Conservation (phyloP, 2,797 vertebrate species). For the Pantherophis vulpinus region DNA sequence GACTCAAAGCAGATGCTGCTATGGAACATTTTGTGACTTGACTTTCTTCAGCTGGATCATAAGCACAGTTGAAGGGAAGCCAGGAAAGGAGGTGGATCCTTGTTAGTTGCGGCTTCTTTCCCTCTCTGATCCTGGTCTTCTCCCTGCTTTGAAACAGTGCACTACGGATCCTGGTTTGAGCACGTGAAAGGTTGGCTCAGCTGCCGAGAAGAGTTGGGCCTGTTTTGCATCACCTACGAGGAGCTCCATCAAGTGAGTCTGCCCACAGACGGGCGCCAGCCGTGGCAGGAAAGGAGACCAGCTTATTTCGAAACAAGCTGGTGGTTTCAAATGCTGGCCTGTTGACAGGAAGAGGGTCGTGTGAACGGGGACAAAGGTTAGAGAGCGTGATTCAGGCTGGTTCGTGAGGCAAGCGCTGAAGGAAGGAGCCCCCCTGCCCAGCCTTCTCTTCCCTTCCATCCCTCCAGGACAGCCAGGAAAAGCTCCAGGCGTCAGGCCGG, state of each 20-base stretch:
- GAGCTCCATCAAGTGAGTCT: slow-evolving; percentile 78
- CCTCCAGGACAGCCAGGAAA: background rate
- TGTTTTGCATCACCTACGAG: slow-evolving; percentile 82
- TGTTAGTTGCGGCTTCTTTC: rapidly evolving
- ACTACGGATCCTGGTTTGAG: slow-evolving; percentile 87
- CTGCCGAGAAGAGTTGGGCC: slow-evolving; percentile 66
- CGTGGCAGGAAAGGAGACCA: background rate
- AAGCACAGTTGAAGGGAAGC: background rate
- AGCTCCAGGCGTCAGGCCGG: background rate
- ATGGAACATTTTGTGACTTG: background rate
- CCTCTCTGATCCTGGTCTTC: background rate
- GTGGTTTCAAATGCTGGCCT: background rate
- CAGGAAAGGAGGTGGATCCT: background rate
- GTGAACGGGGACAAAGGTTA: background rate
- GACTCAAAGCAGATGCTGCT: background rate
- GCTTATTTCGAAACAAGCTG: background rate
- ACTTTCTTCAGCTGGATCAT: background rate
- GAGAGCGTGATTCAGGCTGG: background rate
- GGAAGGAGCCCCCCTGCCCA: background rate
- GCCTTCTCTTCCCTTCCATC: background rate
- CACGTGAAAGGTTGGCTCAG: slow-evolving; percentile 83
- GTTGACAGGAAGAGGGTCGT: background rate
- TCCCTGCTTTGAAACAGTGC: slow-evolving; percentile 66
- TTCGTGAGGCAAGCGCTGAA: background rate
- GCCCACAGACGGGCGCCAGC: rapidly evolving